These are phyloP conservation scores for Cyaniris semiargus DNA, from an alignment of 2,888 invertebrate species.

Conservation along the genomic window DNA sequence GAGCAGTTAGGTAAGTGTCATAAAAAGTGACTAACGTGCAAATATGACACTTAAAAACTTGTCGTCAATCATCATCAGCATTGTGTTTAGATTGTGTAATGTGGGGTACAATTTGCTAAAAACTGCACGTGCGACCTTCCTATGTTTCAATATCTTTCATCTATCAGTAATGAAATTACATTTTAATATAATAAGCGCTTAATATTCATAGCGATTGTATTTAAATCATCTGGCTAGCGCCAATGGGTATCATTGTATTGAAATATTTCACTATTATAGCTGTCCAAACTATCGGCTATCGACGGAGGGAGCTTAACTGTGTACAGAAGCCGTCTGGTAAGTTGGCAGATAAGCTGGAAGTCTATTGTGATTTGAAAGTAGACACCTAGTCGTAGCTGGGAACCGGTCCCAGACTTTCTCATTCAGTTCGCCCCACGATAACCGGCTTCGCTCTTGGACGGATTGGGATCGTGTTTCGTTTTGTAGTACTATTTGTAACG, in stretches of 20 bases:
- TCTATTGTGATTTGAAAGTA: conserved; percentile 79
- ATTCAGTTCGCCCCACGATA: conserved; percentile 66
- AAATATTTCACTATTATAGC: conserved; percentile 18
- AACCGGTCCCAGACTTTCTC: conserved; percentile 78
- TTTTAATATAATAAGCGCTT: conserved; percentile 19
- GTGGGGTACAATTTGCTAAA: neutral
- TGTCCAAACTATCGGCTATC: conserved; percentile 33
- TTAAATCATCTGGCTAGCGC: neutral
- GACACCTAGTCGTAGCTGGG: conserved; percentile 65
- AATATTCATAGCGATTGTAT: conserved; percentile 6
- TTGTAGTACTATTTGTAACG: conserved; percentile 29
- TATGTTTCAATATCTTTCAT: neutral
- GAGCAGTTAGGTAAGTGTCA: neutral
- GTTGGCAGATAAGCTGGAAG: conserved; percentile 58
- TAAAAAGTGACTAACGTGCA: neutral
- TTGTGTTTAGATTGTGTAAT: neutral
- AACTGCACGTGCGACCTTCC: conserved; percentile 9
- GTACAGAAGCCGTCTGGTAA: conserved; percentile 55
- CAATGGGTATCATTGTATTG: conserved; percentile 17
- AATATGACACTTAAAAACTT: neutral
- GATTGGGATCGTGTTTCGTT: conserved; percentile 37
- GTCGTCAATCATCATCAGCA: neutral
- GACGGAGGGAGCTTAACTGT: conserved; percentile 38
- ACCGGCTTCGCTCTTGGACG: conserved; percentile 35
- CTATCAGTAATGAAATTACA: neutral